Evolutionary conservation across 2,113 vertebrate genomes (phyloP), one percentile per base, ranked within the genome.

Genomic region (Heptranchias perlo): DNA sequence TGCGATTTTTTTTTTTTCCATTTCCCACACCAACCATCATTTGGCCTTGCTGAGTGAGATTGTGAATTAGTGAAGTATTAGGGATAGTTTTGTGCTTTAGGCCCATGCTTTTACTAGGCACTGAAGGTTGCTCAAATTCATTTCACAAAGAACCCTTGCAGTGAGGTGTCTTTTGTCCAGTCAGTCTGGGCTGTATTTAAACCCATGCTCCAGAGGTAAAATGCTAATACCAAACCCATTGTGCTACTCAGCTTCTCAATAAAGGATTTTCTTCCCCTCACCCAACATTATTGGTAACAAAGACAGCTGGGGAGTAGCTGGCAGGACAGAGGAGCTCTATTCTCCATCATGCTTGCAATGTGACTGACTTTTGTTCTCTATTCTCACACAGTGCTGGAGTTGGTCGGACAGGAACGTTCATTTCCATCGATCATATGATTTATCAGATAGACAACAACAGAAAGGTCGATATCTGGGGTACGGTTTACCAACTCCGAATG

Each of bases 361-460:
- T 44, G 47, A 78, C 96, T 52, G 13, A 69, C 25, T 49, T 54
- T n/a, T 69, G 6, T 4, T 95, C 39, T 69, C 44, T 7, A 64
- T 96, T 73, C 94, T 49, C 0, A 96, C 97, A 94, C 97, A 99
- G 99, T 35, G 99, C 99, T 61, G 99, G 99, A 0, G 99, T 99
- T 0, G 99, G 99, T 5, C 98, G 99, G 96, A 99, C 99, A 0
- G 99, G 99, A 14, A 99, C 99, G 0, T 99, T 99, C 96, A 99
- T 99, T 35, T 98, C 99, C 96, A 98, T 99, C 0, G 99, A 99
- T 96, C 98, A 97, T 10, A 98, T 99, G 69, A 98, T 99, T 96
- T 98, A 98, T 96, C 99, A 99, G 97, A 98, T 99, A 13, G 99
- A 99, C 96, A 98, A 98, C 67, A 98, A 99, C 97, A 98, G 97